These are phyloP conservation scores for Drosophila melanocephala DNA, from an alignment of 2,888 invertebrate genomes.

Conservation along the genomic window DNA sequence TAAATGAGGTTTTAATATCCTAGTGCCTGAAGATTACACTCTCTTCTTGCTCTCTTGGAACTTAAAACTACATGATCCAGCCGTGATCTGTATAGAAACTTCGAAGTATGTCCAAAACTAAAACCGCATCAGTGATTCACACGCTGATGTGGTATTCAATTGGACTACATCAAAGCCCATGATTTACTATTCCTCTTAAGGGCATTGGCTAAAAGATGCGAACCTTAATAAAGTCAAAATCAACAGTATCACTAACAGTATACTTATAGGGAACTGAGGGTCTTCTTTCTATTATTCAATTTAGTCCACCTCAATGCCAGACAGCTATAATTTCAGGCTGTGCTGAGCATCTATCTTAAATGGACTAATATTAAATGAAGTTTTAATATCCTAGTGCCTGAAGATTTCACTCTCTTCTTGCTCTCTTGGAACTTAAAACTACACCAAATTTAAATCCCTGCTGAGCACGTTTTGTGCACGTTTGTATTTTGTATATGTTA, in stretches of 20 bases:
- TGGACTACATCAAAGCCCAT: conserved; percentile 69
- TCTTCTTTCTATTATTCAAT: too few relatives aligned
- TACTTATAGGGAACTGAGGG: neutral
- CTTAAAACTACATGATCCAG: conserved; percentile 35
- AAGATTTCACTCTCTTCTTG: conserved; percentile 49
- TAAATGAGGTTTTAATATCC: conserved; percentile 55
- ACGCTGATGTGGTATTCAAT: conserved; percentile 69
- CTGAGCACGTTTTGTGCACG: neutral
- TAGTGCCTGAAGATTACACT: conserved; percentile 51
- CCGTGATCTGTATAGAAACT: neutral
- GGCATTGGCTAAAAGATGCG: conserved; percentile 72
- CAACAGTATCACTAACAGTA: conserved; percentile 13
- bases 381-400: conserved; percentile 66
- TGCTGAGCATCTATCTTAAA: conserved; percentile 19
- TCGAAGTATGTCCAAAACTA: conserved; percentile 53
- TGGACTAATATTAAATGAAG: conserved; percentile 48
- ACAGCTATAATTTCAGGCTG: conserved; percentile 10
- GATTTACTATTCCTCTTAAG: conserved; percentile 80
- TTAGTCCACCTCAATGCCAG: conserved; percentile 49
- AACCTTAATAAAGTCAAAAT: conserved; percentile 73
- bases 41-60: conserved; percentile 43
- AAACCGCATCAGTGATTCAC: conserved; percentile 50
- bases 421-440: conserved; percentile 67
- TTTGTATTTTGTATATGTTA: neutral
- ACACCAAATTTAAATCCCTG: conserved; percentile 29